A percentile compares a stretch with the other conserved stretches of the same genome.
These are phyloP conservation scores for Berghia stephanieae DNA, from an alignment of 1,140 invertebrate species.

Conservation along the genomic window DNA sequence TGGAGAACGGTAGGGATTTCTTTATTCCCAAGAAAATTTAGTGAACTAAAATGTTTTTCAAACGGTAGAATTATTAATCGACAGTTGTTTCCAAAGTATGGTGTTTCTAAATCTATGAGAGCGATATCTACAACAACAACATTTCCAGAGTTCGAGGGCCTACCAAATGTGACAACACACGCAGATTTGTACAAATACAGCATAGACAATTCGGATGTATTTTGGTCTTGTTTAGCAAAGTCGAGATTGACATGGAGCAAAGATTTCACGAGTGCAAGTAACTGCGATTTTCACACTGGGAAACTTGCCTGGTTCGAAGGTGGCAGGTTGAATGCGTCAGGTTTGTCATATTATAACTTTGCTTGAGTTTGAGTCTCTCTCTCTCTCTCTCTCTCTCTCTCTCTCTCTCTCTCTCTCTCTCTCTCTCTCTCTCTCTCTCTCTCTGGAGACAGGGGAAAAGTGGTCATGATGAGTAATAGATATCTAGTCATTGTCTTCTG, in stretches of 20 bases:
- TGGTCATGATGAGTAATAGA: too few relatives aligned
- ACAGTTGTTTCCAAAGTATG: too few relatives aligned
- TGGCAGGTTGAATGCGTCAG: constrained; percentile 70
- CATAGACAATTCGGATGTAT: constrained; percentile 66
- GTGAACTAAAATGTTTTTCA: too few relatives aligned
- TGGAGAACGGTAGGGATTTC: too few relatives aligned
- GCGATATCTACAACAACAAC: constrained; percentile 43
- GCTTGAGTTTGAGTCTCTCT: too few relatives aligned
- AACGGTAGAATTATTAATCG: too few relatives aligned
- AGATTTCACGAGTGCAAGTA: constrained; percentile 64
- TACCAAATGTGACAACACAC: constrained; percentile 43
- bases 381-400: constrained; percentile 11
- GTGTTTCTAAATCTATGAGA: too few relatives aligned
- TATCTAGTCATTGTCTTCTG: too few relatives aligned
- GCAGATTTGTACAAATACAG: constrained; percentile 59
- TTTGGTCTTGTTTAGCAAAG: constrained; percentile 68
- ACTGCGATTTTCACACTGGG: constrained; percentile 66
- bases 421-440: constrained; percentile 12
- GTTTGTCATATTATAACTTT: too few relatives aligned
- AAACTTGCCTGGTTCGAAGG: constrained; percentile 63
- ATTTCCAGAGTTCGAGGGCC: constrained; percentile 57
- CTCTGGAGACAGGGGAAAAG: too few relatives aligned
- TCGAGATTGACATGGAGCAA: constrained; percentile 67
- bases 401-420: constrained; percentile 10
- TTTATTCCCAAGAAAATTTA: too few relatives aligned